Evolutionary conservation across 2,113 vertebrate genomes (phyloP).

Genomic region (Romanogobio albipinnatus): DNA sequence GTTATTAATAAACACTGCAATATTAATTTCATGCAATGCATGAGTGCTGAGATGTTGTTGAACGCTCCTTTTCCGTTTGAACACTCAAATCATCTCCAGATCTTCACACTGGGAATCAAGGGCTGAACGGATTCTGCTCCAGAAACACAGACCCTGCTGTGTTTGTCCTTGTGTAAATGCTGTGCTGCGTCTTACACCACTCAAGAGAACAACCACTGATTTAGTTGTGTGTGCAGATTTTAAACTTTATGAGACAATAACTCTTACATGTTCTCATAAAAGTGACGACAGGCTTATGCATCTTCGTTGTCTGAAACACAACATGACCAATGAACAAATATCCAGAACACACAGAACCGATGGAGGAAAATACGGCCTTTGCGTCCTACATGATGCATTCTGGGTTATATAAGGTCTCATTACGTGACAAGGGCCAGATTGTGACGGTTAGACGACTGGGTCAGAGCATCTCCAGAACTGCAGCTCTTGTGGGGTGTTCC

Average conservation of each 20-base stretch:
- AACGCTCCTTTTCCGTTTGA: not conserved
- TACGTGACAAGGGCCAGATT: no score
- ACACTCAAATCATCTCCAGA: slow-evolving; percentile 12
- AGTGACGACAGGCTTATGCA: slow-evolving; percentile 37
- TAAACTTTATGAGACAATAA: slow-evolving; percentile 53
- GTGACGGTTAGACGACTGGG: no score
- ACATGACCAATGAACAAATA: slow-evolving; percentile 30
- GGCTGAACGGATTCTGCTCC: slow-evolving; percentile 27
- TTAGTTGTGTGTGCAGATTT: slow-evolving; percentile 45
- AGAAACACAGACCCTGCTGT: slow-evolving; percentile 44
- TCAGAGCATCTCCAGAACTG: no score
- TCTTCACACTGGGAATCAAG: not conserved
- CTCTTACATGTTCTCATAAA: slow-evolving; percentile 33
- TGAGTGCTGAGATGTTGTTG: not conserved
- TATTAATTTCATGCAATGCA: no score
- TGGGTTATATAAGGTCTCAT: not conserved
- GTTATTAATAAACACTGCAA: no score
- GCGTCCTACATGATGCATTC: not conserved
- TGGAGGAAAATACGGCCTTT: slow-evolving; percentile 35
- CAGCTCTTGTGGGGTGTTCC: no score
- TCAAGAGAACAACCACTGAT: slow-evolving; percentile 39
- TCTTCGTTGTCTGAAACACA: slow-evolving; percentile 43
- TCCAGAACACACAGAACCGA: slow-evolving; percentile 66
- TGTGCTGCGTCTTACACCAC: not conserved
- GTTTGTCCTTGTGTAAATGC: slow-evolving; percentile 46